phyloP scores from a whole-genome alignment of 2,797 vertebrate genomes.

The Picus viridis region DNA sequence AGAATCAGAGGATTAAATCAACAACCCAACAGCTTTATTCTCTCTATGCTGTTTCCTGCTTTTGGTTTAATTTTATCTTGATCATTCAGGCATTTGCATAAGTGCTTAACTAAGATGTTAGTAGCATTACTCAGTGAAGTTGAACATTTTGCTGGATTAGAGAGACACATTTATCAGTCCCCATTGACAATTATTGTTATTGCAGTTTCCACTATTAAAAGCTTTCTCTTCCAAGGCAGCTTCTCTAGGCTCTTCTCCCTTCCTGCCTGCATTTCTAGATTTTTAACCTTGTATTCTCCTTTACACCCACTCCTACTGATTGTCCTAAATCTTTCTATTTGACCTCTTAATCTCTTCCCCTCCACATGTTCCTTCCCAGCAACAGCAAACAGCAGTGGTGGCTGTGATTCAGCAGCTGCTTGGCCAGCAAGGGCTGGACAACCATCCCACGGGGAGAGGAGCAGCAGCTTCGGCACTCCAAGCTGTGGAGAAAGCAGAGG shows the following conservation, averaged over 20 bases:
- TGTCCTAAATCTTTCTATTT: not conserved
- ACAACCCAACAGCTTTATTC: constrained; percentile 53
- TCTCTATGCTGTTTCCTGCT: constrained; percentile 51
- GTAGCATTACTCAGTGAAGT: not conserved
- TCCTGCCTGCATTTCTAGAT: not conserved
- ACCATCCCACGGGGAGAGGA: not conserved
- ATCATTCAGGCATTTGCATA: constrained; percentile 36
- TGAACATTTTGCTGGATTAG: constrained; percentile 11
- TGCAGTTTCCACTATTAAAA: constrained; percentile 7
- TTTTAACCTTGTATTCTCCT: constrained; percentile 18
- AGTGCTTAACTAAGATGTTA: constrained; percentile 47
- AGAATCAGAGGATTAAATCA: constrained; percentile 53
- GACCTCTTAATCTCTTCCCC: not conserved
- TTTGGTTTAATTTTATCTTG: constrained; percentile 57
- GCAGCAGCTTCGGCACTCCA: fast-evolving
- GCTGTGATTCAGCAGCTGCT: not conserved
- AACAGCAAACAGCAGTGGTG: not conserved
- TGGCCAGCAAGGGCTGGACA: not conserved
- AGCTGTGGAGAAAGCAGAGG: not conserved
- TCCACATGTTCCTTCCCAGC: not conserved
- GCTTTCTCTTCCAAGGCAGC: not conserved
- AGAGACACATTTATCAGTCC: not conserved
- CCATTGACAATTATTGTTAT: constrained; percentile 31
- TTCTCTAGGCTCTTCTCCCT: not conserved
- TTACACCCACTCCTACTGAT: not conserved